These are phyloP conservation scores for Zygaena filipendulae DNA, from an alignment of 2,888 invertebrate genomes.

Conservation along the genomic window DNA sequence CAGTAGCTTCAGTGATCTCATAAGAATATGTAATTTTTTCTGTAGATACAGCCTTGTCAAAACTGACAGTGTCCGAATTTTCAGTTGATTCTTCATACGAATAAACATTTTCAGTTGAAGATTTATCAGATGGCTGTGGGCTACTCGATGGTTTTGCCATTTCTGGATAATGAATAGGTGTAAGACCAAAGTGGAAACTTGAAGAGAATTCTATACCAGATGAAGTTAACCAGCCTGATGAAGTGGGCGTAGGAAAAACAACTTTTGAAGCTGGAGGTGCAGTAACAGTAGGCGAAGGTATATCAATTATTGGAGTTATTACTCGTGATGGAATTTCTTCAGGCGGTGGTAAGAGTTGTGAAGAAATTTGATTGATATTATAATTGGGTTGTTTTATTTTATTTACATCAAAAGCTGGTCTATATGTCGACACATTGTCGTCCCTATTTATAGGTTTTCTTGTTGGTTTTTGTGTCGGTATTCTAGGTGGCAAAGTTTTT, in stretches of 20 bases:
- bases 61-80: conserved; percentile 22
- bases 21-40: conserved; percentile 24
- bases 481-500: conserved; percentile 36
- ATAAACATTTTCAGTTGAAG: conserved; percentile 19
- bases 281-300: conserved; percentile 23
- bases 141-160: conserved; percentile 24
- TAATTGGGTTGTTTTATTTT: conserved; percentile 42
- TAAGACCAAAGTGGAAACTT: conserved; percentile 45
- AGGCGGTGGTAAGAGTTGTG: conserved; percentile 47
- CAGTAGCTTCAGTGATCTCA: too few species aligned
- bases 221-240: conserved; percentile 57
- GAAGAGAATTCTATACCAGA: conserved; percentile 52
- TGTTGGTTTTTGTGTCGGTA: conserved; percentile 35
- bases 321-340: conserved; percentile 32
- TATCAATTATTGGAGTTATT: conserved; percentile 24
- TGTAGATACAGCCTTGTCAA: conserved; percentile 26
- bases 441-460: conserved; percentile 42
- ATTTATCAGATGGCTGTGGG: conserved; percentile 21
- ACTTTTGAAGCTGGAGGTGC: conserved; percentile 29
- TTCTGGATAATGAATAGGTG: conserved; percentile 40
- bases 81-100: conserved; percentile 43
- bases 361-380: conserved; percentile 48
- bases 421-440: conserved; percentile 53
- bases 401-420: conserved; percentile 47
- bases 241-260: conserved; percentile 51